phyloP scores from a whole-genome alignment of 2,797 vertebrate species.

The Chloroceryle inda region DNA sequence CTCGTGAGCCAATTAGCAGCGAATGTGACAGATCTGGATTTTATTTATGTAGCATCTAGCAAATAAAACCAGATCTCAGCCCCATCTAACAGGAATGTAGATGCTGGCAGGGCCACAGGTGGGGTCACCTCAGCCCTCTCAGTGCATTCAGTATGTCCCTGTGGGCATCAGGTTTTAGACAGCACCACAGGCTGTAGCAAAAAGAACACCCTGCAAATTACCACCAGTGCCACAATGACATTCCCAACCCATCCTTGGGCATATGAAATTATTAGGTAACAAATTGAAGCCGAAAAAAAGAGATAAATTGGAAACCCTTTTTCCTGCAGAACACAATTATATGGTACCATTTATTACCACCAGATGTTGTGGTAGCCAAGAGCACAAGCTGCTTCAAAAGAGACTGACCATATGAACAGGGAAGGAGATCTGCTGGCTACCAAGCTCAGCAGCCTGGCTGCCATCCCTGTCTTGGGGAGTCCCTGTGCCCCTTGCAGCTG shows the following conservation, averaged over 20 bases:
- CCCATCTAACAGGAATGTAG: not conserved
- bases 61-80: constrained; percentile 38
- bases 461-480: not conserved
- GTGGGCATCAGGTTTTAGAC: not conserved
- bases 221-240: not conserved
- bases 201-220: not conserved
- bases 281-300: not conserved
- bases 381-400: constrained; percentile 31
- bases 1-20: constrained; percentile 67
- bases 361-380: constrained; percentile 28
- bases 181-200: not conserved
- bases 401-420: not conserved
- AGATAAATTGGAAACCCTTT: not conserved
- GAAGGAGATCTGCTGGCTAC: constrained; percentile 4
- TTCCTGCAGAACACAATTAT: not conserved
- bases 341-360: not conserved
- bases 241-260: not conserved
- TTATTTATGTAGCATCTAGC: constrained; percentile 63
- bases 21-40: constrained; percentile 70
- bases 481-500: not conserved
- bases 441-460: not conserved
- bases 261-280: not conserved
- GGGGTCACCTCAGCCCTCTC: not conserved
- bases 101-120: not conserved
- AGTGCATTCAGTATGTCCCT: accelerated